Evolutionary conservation across 2,797 vertebrate genomes (phyloP).

Genomic region (Bryconaethiops microstoma): DNA sequence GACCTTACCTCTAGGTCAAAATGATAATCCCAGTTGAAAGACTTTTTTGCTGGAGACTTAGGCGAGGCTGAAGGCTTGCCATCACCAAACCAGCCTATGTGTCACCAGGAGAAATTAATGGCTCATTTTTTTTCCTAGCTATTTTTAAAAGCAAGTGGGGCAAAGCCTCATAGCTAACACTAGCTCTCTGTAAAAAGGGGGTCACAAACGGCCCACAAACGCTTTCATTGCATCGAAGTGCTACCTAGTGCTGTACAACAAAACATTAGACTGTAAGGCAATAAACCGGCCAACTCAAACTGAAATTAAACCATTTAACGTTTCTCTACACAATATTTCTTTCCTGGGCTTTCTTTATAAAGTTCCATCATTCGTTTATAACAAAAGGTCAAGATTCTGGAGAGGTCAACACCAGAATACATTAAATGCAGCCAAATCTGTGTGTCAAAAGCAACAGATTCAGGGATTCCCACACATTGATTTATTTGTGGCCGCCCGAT

Average conservation of each 20-base stretch:
- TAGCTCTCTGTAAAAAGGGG: conserved; percentile 18
- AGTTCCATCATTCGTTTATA: not conserved
- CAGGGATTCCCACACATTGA: too few species aligned
- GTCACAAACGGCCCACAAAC: conserved; percentile 9
- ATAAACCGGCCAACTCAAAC: conserved; percentile 38
- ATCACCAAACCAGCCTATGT: conserved; percentile 16
- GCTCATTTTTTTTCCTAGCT: conserved; percentile 14
- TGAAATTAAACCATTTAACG: not conserved
- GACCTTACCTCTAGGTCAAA: not conserved
- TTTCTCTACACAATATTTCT: not conserved
- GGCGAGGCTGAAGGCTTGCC: not conserved
- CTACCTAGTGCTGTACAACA: not conserved
- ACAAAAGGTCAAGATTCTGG: not conserved
- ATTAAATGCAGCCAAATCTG: not conserved
- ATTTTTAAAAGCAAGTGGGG: conserved; percentile 50
- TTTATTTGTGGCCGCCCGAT: too few species aligned
- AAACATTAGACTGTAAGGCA: conserved; percentile 29
- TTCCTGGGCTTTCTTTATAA: not conserved
- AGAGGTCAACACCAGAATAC: not conserved
- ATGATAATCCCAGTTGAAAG: conserved; percentile 25
- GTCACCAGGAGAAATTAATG: not conserved
- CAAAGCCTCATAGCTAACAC: conserved; percentile 25
- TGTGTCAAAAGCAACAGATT: not conserved
- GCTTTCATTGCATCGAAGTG: not conserved
- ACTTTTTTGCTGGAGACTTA: not conserved